Conservation (phyloP, 2,797 vertebrate genomes). For the Phylloscopus collybita region DNA sequence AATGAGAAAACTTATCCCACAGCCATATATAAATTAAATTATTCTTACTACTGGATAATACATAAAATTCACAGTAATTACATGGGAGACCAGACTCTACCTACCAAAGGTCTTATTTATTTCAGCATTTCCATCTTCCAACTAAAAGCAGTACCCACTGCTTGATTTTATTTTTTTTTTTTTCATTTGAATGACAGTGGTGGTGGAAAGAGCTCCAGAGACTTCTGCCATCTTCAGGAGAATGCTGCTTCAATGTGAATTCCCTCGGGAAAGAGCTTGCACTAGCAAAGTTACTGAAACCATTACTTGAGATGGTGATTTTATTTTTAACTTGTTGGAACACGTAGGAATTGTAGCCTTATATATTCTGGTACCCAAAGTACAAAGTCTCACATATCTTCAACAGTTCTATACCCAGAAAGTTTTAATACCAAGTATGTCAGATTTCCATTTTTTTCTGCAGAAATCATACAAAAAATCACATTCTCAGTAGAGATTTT, state of each 20-base stretch:
- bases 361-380: neutral
- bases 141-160: neutral
- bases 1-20: neutral
- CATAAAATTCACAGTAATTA: neutral
- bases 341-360: neutral
- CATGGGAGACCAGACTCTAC: neutral
- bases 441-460: neutral
- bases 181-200: neutral
- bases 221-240: neutral
- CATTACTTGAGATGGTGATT: neutral
- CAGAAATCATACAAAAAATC: neutral
- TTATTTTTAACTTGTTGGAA: neutral
- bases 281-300: neutral
- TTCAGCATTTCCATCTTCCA: neutral
- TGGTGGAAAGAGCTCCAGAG: neutral
- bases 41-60: neutral
- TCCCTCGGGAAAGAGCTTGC: neutral
- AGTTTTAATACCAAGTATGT: neutral
- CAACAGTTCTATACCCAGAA: neutral
- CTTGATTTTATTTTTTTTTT: neutral
- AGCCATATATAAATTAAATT: neutral
- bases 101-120: neutral
- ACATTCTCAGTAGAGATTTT: neutral
- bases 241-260: neutral
- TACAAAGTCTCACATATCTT: neutral